Conservation (phyloP, 2,888 invertebrate species). For the Conomelus anceps region DNA sequence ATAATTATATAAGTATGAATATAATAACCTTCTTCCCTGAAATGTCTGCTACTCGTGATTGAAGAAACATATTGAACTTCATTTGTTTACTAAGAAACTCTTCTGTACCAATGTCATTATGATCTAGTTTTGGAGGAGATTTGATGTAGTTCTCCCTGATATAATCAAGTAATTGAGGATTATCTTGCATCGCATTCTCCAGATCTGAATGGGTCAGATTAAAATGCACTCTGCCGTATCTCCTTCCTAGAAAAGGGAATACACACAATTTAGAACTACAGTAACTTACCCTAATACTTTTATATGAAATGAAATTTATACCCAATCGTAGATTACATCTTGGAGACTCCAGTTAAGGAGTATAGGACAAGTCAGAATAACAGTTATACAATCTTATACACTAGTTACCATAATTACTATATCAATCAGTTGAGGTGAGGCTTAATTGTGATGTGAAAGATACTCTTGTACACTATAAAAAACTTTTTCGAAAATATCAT, state of each 20-base stretch:
- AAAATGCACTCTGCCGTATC: slow-evolving; percentile 23
- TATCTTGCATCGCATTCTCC: slow-evolving; percentile 59
- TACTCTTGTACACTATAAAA: too few species aligned
- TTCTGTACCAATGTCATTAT: background rate
- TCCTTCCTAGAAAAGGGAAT: slow-evolving; percentile 17
- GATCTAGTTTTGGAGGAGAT: slow-evolving; percentile 31
- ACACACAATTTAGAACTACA: background rate
- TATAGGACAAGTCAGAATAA: too few species aligned
- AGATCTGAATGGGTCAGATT: slow-evolving; percentile 27
- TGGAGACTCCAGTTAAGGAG: too few species aligned
- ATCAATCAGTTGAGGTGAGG: too few species aligned
- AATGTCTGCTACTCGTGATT: background rate
- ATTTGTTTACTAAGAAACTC: background rate
- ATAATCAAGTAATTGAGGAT: slow-evolving; percentile 65
- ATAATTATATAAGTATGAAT: background rate
- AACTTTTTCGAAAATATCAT: too few species aligned
- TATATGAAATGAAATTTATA: too few species aligned
- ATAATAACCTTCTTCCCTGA: background rate
- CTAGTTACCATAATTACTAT: too few species aligned
- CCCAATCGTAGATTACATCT: too few species aligned
- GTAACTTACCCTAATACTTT: too few species aligned
- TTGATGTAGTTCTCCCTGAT: slow-evolving; percentile 64
- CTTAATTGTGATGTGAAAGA: too few species aligned
- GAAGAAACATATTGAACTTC: background rate
- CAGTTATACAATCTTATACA: too few species aligned